A percentile compares a stretch with the other conserved stretches of the same genome.
phyloP scores from a whole-genome alignment of 2,113 vertebrate species.

The Bucco capensis region DNA sequence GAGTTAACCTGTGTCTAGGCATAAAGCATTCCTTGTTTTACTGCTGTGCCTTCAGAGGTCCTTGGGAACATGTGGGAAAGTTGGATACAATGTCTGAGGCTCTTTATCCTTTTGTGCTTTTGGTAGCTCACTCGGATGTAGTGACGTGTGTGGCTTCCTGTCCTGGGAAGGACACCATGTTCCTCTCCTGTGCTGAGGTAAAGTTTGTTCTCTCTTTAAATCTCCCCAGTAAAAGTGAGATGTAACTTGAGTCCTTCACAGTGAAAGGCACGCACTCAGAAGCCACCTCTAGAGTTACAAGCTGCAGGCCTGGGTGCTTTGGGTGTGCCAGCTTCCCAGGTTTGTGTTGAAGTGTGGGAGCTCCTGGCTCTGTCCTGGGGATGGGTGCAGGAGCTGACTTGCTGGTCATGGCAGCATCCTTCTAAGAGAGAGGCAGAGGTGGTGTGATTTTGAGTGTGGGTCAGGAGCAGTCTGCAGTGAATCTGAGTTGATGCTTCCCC shows the following conservation, averaged over 20 bases:
- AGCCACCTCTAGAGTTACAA: background rate
- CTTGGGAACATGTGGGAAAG: background rate
- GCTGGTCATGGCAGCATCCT: background rate
- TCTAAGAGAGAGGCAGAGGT: background rate
- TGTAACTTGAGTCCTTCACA: background rate
- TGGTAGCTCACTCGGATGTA: slow-evolving; percentile 82
- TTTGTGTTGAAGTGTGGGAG: background rate
- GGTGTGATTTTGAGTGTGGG: background rate
- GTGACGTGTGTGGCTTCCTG: slow-evolving; percentile 86
- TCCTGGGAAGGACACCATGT: slow-evolving; percentile 85
- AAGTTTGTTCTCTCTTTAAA: background rate
- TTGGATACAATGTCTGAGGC: background rate
- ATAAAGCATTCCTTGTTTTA: background rate
- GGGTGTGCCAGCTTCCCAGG: background rate
- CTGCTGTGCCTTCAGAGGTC: background rate
- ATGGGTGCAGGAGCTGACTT: background rate
- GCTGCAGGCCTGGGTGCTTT: background rate
- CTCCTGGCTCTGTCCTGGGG: background rate
- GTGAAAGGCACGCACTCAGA: background rate
- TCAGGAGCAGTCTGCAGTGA: background rate
- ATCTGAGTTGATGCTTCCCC: background rate
- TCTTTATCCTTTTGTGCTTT: slow-evolving; percentile 35
- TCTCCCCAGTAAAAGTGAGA: background rate
- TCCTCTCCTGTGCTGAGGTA: slow-evolving; percentile 92
- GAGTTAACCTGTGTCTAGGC: background rate